Percentiles rank a stretch among this genome's conserved stretches.
Conservation (phyloP, 2,113 vertebrate species). For the Lathamus discolor region DNA sequence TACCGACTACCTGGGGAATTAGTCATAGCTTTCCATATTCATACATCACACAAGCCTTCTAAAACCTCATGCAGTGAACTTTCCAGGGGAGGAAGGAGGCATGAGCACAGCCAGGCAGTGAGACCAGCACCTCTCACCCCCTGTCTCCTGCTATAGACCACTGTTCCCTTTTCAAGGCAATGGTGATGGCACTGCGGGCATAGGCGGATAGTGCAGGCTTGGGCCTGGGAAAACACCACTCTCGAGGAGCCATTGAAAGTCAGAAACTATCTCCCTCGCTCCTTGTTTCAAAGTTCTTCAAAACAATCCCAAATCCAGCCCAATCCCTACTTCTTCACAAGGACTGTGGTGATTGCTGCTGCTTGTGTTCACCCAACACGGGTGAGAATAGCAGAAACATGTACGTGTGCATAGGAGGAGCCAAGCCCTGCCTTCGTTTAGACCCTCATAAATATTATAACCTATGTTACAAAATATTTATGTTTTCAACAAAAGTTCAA, state of each 20-base stretch:
- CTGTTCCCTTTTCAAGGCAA: not conserved
- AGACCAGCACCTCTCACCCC: not conserved
- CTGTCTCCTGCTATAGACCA: not conserved
- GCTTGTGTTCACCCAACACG: rapidly evolving
- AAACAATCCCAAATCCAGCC: not conserved
- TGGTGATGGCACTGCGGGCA: rapidly evolving
- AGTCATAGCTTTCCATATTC: not conserved
- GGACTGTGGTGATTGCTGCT: not conserved
- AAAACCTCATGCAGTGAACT: not conserved
- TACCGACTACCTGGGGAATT: not conserved
- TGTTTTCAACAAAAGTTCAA: not conserved
- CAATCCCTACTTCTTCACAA: rapidly evolving
- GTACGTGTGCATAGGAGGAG: not conserved
- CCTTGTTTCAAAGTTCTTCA: not conserved
- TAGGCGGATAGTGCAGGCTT: not conserved
- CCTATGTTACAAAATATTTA: not conserved
- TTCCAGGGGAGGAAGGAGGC: not conserved
- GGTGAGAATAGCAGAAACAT: not conserved
- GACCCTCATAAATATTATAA: not conserved
- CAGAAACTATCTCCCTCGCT: not conserved
- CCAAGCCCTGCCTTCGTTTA: not conserved
- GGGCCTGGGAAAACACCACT: not conserved
- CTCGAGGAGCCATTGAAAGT: not conserved
- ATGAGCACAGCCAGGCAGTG: not conserved
- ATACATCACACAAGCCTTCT: not conserved